phyloP scores from a whole-genome alignment of 1,140 invertebrate genomes.

The Vanessa atalanta region DNA sequence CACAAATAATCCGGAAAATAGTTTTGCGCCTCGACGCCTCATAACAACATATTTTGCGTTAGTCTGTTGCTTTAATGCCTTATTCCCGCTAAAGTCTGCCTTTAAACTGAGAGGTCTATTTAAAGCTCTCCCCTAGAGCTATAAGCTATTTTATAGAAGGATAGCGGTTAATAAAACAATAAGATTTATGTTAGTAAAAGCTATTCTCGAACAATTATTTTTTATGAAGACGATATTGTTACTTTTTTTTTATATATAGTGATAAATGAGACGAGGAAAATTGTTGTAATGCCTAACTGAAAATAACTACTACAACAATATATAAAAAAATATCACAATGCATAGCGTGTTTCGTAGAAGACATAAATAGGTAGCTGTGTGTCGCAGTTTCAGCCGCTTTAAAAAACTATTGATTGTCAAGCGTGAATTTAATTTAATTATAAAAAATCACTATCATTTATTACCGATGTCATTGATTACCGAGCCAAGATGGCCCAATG shows the following conservation, averaged over 20 bases:
- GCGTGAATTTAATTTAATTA: no score
- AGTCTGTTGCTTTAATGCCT: constrained; percentile 51
- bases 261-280: no score
- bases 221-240: constrained; percentile 1
- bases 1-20: constrained; percentile 67
- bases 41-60: constrained; percentile 64
- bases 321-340: no score
- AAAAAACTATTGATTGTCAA: no score
- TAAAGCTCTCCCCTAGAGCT: constrained; percentile 44
- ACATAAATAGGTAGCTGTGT: no score
- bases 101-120: constrained; percentile 45
- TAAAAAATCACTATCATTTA: no score
- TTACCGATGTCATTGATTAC: no score
- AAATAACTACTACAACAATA: no score
- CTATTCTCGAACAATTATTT: neutral
- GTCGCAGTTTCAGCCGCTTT: no score
- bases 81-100: constrained; percentile 48
- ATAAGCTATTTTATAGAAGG: constrained; percentile 43
- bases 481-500: no score
- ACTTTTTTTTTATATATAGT: neutral
- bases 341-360: no score
- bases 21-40: constrained; percentile 55
- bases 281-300: no score
- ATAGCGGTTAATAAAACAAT: constrained; percentile 37
- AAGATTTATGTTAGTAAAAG: constrained; percentile 8